Percentiles rank a stretch among this genome's conserved stretches.
Evolutionary conservation across 2,888 invertebrate genomes (phyloP).

Genomic region (Macrosiphum euphorbiae): DNA sequence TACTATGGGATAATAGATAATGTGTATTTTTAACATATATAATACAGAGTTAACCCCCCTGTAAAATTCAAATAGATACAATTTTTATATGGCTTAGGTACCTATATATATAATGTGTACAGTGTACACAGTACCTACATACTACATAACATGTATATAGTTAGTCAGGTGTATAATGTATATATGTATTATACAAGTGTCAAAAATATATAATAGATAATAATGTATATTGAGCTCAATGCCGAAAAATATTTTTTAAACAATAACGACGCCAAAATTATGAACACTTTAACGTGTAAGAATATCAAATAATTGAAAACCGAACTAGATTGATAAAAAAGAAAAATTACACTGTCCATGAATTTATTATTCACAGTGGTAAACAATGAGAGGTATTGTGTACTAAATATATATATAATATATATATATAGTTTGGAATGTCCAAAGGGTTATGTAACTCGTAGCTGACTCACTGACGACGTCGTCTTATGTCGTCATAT

Average conservation of each 20-base stretch:
- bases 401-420: not conserved
- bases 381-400: slow-evolving; percentile 24
- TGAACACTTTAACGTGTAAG: slow-evolving; percentile 39
- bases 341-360: slow-evolving; percentile 45
- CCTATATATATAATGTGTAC: no score
- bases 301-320: slow-evolving; percentile 21
- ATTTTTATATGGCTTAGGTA: not conserved
- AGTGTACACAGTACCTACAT: not conserved
- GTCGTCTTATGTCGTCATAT: slow-evolving; percentile 40
- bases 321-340: slow-evolving; percentile 16
- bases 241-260: slow-evolving; percentile 36
- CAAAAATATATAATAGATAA: slow-evolving; percentile 7
- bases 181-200: slow-evolving; percentile 13
- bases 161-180: not conserved
- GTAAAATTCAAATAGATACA: not conserved
- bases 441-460: slow-evolving; percentile 58
- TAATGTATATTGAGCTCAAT: slow-evolving; percentile 35
- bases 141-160: not conserved
- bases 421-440: slow-evolving; percentile 40
- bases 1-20: not conserved
- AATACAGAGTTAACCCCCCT: not conserved
- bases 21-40: not conserved
- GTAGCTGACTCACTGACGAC: slow-evolving; percentile 47
- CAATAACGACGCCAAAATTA: slow-evolving; percentile 55
- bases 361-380: slow-evolving; percentile 53